Evolutionary conservation across 1,140 invertebrate species (phyloP), one percentile per base, ranked within the genome.

Genomic region (Cryptotermes secundus): DNA sequence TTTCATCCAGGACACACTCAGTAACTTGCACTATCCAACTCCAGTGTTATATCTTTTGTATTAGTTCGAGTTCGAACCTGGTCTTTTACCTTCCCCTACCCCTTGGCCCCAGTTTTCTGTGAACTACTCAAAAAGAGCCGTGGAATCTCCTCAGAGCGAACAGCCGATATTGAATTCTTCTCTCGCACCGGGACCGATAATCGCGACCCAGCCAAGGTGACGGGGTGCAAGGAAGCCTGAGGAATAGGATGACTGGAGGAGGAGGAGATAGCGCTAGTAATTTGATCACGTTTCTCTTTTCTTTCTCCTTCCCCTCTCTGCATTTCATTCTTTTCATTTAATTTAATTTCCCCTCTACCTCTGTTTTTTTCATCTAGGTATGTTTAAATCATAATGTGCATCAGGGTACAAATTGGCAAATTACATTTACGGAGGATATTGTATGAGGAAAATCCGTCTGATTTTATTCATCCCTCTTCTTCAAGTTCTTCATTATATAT

Each of bases 381-480:
- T 31, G 59, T 31, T 72, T n/a, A 72, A 72, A 31, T 72, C 59
- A 72, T 31, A 72, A 72, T 72, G 6, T 26, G 14, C 59, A 72
- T 72, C 59, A 72, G 59, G 4, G 9, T 72, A 72, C 59, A 72
- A 72, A 72, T 72, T 72, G 59, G 59, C 59, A 72, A n/a, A 72
- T 72, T 72, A 72, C 59, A 72, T 72, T 72, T 72, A 22, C 12
- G n/a, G n/a, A n/a, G 26, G n/a, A n/a, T 6, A 31, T 72, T 26
- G 7, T n/a, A 31, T 7, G n/a, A n/a, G n/a, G n/a, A n/a, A n/a
- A 72, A 72, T 72, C 31, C 31, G 59, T 72, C 26, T 72, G 59
- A 72, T 72, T 31, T 72, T 72, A n/a, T 6, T 72, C 59, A 31
- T 31, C 59, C 59, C n/a, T 31, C 2, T 72, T 72, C 59, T 31